These are phyloP conservation scores for Chondrosia reniformis DNA, from an alignment of 37 sponge, comb jelly and placozoan species.

Conservation along the genomic window DNA sequence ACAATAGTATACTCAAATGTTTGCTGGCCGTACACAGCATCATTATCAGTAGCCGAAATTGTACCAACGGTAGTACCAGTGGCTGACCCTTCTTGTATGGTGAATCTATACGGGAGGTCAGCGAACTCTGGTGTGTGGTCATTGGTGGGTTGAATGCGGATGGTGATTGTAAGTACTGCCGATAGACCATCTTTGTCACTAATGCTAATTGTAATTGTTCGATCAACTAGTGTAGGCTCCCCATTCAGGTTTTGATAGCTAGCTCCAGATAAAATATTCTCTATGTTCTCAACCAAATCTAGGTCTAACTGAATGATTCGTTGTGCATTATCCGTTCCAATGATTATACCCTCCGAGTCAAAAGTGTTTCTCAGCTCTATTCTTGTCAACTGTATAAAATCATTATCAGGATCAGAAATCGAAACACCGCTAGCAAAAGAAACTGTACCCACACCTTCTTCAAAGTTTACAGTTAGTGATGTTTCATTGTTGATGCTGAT, in stretches of 20 bases:
- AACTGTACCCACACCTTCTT: constrained; percentile 34
- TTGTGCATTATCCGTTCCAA: no score
- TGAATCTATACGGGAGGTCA: constrained; percentile 21
- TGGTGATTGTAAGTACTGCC: constrained; percentile 3
- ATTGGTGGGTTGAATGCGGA: constrained; percentile 28
- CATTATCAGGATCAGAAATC: constrained; percentile 56
- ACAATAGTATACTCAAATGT: neutral
- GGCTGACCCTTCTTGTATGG: constrained; percentile 22
- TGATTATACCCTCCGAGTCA: neutral
- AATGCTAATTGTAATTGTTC: constrained; percentile 40
- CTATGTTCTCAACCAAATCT: neutral
- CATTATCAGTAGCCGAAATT: constrained; percentile 43
- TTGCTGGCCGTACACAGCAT: neutral
- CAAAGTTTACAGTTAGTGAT: constrained; percentile 2
- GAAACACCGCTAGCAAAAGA: constrained; percentile 30
- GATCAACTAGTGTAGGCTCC: constrained; percentile 38
- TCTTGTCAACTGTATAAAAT: neutral
- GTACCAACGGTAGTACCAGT: constrained; percentile 22
- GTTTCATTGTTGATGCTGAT: neutral
- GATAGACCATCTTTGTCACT: constrained; percentile 30
- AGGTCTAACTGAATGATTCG: neutral
- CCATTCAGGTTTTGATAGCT: constrained; percentile 24
- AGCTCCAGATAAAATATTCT: constrained; percentile 29
- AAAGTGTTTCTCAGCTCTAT: constrained; percentile 10
- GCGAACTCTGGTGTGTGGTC: constrained; percentile 65